Evolutionary conservation across 2,888 invertebrate species (phyloP).

Genomic region (Teleiodes luculella): DNA sequence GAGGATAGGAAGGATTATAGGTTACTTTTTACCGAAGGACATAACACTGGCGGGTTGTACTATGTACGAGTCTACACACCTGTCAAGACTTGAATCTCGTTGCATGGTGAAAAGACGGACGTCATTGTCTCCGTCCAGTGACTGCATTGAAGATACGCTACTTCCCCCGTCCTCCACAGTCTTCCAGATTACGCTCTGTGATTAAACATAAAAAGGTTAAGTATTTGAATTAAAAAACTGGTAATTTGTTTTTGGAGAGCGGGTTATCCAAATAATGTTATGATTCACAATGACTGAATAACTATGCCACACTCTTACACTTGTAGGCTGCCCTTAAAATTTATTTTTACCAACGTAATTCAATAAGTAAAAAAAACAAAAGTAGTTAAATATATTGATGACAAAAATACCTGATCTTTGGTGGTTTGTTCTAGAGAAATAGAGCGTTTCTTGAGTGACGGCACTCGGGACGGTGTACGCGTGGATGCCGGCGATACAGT

Average conservation of each 20-base stretch:
- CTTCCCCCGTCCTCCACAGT: conserved; percentile 84
- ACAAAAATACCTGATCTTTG: conserved; percentile 63
- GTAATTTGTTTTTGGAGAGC: no score
- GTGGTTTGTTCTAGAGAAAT: conserved; percentile 73
- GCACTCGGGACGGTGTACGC: conserved; percentile 59
- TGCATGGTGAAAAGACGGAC: conserved; percentile 79
- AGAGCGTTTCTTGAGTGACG: conserved; percentile 74
- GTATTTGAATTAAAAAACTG: no score
- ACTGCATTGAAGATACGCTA: conserved; percentile 90
- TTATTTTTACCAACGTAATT: background rate
- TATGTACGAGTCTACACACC: conserved; percentile 69
- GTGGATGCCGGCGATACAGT: conserved; percentile 52
- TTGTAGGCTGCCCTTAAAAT: no score
- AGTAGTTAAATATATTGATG: background rate
- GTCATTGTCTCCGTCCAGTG: conserved; percentile 83
- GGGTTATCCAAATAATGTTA: no score
- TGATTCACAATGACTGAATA: no score
- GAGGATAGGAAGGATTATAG: no score
- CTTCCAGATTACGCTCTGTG: conserved; percentile 86
- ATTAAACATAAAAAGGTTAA: background rate
- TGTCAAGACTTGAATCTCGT: conserved; percentile 88
- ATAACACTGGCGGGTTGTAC: no score
- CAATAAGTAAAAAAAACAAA: background rate
- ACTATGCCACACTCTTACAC: no score
- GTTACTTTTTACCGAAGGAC: no score